Evolutionary conservation across 2,113 vertebrate genomes (phyloP).

Genomic region (Corydoras maculifer): DNA sequence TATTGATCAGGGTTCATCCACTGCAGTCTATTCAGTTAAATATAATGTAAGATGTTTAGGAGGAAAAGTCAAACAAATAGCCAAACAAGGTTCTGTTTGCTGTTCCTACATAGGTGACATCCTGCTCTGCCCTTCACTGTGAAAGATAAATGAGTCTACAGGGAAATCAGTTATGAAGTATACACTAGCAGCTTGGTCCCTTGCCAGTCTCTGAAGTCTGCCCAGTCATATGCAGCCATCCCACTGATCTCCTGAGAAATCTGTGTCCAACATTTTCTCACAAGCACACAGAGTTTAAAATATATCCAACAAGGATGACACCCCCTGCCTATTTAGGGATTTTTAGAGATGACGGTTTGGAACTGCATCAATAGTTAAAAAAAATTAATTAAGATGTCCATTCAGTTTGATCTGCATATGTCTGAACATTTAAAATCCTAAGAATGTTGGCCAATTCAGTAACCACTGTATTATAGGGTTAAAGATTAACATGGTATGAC

Average conservation of each 20-base stretch:
- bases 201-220: slow-evolving; percentile 40
- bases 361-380: too few relatives aligned
- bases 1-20: too few relatives aligned
- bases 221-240: slow-evolving; percentile 25
- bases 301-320: slow-evolving; percentile 37
- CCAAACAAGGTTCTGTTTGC: slow-evolving; percentile 17
- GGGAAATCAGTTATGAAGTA: slow-evolving; percentile 29
- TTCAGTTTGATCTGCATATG: too few relatives aligned
- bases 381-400: too few relatives aligned
- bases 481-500: too few relatives aligned
- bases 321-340: slow-evolving; percentile 25
- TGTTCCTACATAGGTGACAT: slow-evolving; percentile 24
- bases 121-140: slow-evolving; percentile 14
- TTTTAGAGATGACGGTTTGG: neutral
- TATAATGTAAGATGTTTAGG: neutral
- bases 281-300: slow-evolving; percentile 33
- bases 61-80: neutral
- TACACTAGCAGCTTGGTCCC: slow-evolving; percentile 30
- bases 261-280: slow-evolving; percentile 40
- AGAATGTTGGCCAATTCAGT: too few relatives aligned
- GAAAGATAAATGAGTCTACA: slow-evolving; percentile 29
- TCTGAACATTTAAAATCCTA: too few relatives aligned
- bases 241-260: slow-evolving; percentile 39
- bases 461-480: too few relatives aligned
- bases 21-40: neutral